A percentile compares a stretch with the other conserved stretches of the same genome.
Conservation (phyloP, 2,797 vertebrate genomes). For the Xerus rutilus region DNA sequence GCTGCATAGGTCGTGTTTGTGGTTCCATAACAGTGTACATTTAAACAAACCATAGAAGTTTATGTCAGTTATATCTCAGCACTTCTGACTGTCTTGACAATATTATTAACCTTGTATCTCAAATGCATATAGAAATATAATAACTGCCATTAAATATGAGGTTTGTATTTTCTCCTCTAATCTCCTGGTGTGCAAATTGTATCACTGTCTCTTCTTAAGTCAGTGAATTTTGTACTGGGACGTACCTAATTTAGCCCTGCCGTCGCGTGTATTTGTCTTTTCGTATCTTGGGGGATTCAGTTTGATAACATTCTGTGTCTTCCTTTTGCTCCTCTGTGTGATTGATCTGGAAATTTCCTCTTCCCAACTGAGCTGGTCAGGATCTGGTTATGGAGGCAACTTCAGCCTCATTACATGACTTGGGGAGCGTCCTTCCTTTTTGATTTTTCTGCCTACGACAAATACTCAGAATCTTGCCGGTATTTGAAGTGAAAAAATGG, state of each 20-base stretch:
- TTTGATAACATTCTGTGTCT: too few species aligned
- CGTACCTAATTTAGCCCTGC: neutral
- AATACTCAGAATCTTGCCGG: too few species aligned
- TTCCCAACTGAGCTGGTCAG: too few species aligned
- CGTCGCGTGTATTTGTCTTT: neutral
- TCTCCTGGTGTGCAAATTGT: neutral
- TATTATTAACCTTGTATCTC: too few species aligned
- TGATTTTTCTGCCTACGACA: too few species aligned
- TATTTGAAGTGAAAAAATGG: too few species aligned
- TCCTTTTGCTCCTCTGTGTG: too few species aligned
- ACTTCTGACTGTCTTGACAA: neutral
- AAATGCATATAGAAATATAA: neutral
- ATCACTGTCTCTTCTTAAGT: neutral
- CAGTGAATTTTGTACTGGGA: neutral
- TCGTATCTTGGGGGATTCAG: too few species aligned
- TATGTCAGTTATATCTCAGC: neutral
- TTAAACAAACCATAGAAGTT: neutral
- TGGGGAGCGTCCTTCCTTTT: too few species aligned
- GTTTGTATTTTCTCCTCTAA: neutral
- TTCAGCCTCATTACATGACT: too few species aligned
- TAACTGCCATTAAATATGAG: neutral
- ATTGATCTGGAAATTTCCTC: too few species aligned
- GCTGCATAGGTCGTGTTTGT: neutral
- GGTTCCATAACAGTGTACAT: neutral
- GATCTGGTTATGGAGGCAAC: too few species aligned